Evolutionary conservation across 1,140 invertebrate genomes (phyloP).

Genomic region (Euura saliciscinereae): DNA sequence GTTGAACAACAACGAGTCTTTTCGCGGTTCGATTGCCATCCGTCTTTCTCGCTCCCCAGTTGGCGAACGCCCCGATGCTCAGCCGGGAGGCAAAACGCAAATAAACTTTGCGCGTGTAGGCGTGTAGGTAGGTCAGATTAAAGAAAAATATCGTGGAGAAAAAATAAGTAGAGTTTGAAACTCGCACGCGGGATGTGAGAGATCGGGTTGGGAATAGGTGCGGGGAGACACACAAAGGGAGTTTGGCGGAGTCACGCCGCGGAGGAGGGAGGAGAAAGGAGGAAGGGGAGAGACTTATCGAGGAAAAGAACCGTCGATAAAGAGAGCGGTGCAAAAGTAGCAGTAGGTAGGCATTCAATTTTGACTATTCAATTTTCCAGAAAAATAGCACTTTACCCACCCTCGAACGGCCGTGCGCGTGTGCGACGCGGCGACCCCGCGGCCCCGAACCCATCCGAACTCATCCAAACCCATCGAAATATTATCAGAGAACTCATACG

Average conservation of each 20-base stretch:
- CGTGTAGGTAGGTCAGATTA: constrained; percentile 37
- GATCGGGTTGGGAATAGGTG: constrained; percentile 28
- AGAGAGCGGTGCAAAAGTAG: not conserved
- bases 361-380: constrained; percentile 54
- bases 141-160: constrained; percentile 49
- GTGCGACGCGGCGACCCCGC: not conserved
- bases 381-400: constrained; percentile 41
- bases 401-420: not conserved
- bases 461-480: constrained; percentile 20
- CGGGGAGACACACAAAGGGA: constrained; percentile 18
- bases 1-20: constrained; percentile 30
- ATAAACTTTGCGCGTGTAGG: constrained; percentile 42
- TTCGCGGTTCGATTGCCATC: constrained; percentile 28
- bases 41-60: constrained; percentile 19
- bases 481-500: constrained; percentile 32
- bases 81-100: constrained; percentile 57
- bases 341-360: constrained; percentile 43
- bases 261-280: not conserved
- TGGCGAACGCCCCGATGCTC: constrained; percentile 47
- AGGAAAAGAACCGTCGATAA: not conserved
- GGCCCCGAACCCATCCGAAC: not conserved
- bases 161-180: no score
- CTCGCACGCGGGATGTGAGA: constrained; percentile 6
- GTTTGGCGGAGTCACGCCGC: not conserved
- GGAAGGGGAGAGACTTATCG: not conserved